A percentile compares a stretch with the other conserved stretches of the same genome.
Conservation (phyloP, 2,797 vertebrate genomes). For the Cyclura pinguis region DNA sequence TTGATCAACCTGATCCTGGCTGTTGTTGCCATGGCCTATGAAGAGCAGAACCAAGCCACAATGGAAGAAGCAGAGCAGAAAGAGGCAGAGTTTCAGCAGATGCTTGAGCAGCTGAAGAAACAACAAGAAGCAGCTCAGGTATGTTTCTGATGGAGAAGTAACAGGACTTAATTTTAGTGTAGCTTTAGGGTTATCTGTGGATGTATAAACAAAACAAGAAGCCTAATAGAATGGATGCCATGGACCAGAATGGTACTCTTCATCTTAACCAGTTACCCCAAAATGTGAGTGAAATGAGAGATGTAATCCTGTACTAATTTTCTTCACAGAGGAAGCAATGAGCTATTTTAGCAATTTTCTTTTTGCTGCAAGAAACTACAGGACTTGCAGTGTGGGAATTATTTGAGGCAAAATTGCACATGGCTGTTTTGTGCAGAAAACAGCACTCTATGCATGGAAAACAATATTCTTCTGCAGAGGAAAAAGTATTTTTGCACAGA, state of each 20-base stretch:
- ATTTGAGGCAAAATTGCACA: too few species aligned
- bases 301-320: too few species aligned
- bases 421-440: too few species aligned
- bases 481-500: too few species aligned
- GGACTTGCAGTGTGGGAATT: too few species aligned
- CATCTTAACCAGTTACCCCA: neutral
- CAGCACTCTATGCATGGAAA: too few species aligned
- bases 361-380: too few species aligned
- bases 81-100: slow-evolving; percentile 89
- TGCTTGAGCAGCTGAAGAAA: slow-evolving; percentile 89
- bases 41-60: slow-evolving; percentile 96
- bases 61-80: slow-evolving; percentile 90
- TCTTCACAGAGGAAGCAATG: too few species aligned
- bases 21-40: slow-evolving; percentile 98
- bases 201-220: neutral
- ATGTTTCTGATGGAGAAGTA: slow-evolving; percentile 34
- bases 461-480: too few species aligned
- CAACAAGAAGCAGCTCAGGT: slow-evolving; percentile 94
- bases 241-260: neutral
- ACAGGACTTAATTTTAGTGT: neutral
- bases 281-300: too few species aligned
- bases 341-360: too few species aligned
- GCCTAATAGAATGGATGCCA: neutral
- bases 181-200: neutral
- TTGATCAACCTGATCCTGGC: slow-evolving; percentile 97